Percentiles rank a stretch among this genome's conserved stretches.
phyloP scores from a whole-genome alignment of 2,888 invertebrate species.

The Drosophila koepferae region DNA sequence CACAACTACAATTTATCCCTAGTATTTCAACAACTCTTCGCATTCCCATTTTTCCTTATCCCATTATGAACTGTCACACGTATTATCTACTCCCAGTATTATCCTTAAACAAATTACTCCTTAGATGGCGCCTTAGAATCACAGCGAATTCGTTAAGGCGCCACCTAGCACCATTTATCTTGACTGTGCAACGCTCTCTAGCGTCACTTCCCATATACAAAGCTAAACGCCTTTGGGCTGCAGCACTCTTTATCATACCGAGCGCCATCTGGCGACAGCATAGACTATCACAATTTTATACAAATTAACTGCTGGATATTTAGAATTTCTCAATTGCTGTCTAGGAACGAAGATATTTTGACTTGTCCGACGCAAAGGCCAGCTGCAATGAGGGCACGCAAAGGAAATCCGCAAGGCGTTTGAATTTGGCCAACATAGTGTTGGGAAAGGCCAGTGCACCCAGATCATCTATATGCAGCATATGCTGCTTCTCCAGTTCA shows the following conservation, averaged over 20 bases:
- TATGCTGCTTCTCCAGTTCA: conserved; percentile 41
- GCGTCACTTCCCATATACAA: background rate
- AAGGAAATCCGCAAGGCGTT: conserved; percentile 33
- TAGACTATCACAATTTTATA: background rate
- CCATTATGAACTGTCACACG: conserved; percentile 5
- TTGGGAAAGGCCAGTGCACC: conserved; percentile 54
- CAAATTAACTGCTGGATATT: background rate
- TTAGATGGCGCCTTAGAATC: conserved; percentile 22
- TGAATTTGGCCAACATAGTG: conserved; percentile 36
- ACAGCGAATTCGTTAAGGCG: conserved; percentile 16
- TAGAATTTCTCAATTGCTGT: background rate
- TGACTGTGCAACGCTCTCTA: background rate
- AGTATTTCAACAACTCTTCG: background rate
- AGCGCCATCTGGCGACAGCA: conserved; percentile 1
- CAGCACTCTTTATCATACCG: background rate
- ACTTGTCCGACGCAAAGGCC: conserved; percentile 18
- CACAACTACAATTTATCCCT: background rate
- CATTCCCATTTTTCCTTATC: background rate
- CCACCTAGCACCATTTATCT: background rate
- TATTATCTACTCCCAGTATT: conserved; percentile 12
- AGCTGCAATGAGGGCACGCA: conserved; percentile 49
- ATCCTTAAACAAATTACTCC: background rate
- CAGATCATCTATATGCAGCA: conserved; percentile 50
- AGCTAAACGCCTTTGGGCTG: background rate
- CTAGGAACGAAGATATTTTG: background rate